A percentile compares a stretch with the other conserved stretches of the same genome.
phyloP scores from a whole-genome alignment of 2,888 invertebrate species.

The Patella caerulea region DNA sequence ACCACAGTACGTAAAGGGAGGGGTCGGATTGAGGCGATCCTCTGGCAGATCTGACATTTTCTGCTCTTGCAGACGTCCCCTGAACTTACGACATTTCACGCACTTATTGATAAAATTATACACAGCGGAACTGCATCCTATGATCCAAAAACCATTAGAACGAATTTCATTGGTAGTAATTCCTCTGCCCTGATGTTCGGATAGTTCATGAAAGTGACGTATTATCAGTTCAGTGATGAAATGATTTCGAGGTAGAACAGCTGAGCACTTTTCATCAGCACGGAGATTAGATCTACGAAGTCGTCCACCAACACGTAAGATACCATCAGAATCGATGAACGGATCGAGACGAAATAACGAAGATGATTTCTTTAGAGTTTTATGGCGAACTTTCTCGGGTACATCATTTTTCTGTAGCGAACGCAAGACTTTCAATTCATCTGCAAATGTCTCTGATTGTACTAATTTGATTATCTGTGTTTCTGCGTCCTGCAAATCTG shows the following conservation, averaged over 20 bases:
- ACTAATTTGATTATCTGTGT: neutral
- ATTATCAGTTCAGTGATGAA: slow-evolving; percentile 32
- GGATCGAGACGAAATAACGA: too few species aligned
- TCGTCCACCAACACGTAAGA: neutral
- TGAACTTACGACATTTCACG: slow-evolving; percentile 50
- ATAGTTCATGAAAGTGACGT: neutral
- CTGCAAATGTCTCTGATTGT: neutral
- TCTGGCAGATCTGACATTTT: slow-evolving; percentile 62
- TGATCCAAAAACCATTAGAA: slow-evolving; percentile 54
- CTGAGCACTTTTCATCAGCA: slow-evolving; percentile 32
- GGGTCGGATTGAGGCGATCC: slow-evolving; percentile 42
- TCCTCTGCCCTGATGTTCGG: neutral
- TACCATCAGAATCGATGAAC: too few species aligned
- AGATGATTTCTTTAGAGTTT: too few species aligned
- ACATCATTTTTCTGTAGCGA: too few species aligned
- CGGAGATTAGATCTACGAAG: neutral
- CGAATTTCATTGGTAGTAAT: too few species aligned
- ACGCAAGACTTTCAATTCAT: neutral
- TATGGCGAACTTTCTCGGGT: too few species aligned
- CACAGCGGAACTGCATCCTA: slow-evolving; percentile 47
- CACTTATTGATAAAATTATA: slow-evolving; percentile 47
- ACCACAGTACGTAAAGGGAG: too few species aligned
- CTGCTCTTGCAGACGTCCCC: slow-evolving; percentile 24
- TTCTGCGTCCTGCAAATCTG: neutral
- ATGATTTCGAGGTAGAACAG: slow-evolving; percentile 36